These are phyloP conservation scores for Yponomeuta cagnagella DNA, from an alignment of 2,888 invertebrate species.

Conservation along the genomic window DNA sequence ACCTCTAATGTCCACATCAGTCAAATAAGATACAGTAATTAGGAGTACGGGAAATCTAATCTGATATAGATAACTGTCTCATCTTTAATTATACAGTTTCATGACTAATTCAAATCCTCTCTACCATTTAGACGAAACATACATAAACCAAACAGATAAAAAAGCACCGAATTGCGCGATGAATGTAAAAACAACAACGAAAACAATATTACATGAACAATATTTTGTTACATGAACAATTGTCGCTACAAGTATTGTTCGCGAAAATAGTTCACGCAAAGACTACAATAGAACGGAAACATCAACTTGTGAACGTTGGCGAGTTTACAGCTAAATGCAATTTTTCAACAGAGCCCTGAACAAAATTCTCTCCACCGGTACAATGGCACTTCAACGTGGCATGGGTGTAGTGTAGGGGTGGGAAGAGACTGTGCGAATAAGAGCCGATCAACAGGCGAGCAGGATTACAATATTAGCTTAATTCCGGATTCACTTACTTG, in stretches of 20 bases:
- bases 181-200: not conserved
- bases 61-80: too few species aligned
- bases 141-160: too few species aligned
- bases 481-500: too few species aligned
- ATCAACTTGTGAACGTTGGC: not conserved
- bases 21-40: too few species aligned
- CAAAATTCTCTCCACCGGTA: not conserved
- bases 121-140: too few species aligned
- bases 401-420: not conserved
- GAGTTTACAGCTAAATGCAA: slow-evolving; percentile 1
- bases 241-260: not conserved
- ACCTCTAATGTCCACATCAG: too few species aligned
- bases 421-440: not conserved
- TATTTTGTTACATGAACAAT: not conserved
- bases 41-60: too few species aligned
- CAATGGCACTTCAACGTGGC: not conserved
- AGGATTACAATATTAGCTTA: too few species aligned
- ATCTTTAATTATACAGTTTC: too few species aligned
- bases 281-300: not conserved
- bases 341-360: not conserved
- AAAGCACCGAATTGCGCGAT: too few species aligned
- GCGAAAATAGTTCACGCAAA: not conserved
- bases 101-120: too few species aligned
- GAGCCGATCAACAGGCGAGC: not conserved
- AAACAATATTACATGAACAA: not conserved